Conservation (phyloP, 2,888 invertebrate genomes). For the Erpobdella octoculata region DNA sequence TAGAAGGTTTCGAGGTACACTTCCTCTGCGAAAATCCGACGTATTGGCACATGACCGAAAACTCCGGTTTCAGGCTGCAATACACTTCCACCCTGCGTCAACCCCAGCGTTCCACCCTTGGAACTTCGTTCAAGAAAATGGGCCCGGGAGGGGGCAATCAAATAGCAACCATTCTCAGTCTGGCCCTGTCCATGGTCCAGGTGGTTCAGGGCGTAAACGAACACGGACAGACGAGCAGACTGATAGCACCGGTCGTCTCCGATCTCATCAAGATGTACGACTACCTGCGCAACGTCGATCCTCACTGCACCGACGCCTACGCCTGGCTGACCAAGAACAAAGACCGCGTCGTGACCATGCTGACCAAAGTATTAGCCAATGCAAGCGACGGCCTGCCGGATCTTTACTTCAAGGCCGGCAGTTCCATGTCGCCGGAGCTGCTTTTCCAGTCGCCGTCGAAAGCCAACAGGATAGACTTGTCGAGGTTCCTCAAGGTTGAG, state of each 20-base stretch:
- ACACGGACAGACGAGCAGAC: slow-evolving; percentile 36
- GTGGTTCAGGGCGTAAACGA: slow-evolving; percentile 39
- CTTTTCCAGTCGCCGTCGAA: slow-evolving; percentile 37
- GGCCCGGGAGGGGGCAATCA: slow-evolving; percentile 35
- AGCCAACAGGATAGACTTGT: slow-evolving; percentile 37
- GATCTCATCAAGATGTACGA: slow-evolving; percentile 40
- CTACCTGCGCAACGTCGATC: slow-evolving; percentile 39
- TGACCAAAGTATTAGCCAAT: slow-evolving; percentile 40
- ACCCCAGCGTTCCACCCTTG: not conserved
- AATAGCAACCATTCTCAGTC: slow-evolving; percentile 35
- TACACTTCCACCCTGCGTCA: slow-evolving; percentile 34
- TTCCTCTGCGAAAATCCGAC: slow-evolving; percentile 40
- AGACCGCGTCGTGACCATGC: slow-evolving; percentile 40
- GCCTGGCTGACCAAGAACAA: slow-evolving; percentile 40
- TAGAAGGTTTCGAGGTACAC: slow-evolving; percentile 41
- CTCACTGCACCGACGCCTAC: slow-evolving; percentile 37
- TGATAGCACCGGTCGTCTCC: slow-evolving; percentile 38
- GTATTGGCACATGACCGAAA: slow-evolving; percentile 39
- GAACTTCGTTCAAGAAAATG: slow-evolving; percentile 7
- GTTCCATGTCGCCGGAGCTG: slow-evolving; percentile 36
- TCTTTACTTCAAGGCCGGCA: slow-evolving; percentile 40
- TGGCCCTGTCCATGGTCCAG: slow-evolving; percentile 40
- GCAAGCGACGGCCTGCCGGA: slow-evolving; percentile 39
- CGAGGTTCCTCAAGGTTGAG: slow-evolving; percentile 38
- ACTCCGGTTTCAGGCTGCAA: slow-evolving; percentile 38